Conservation (phyloP, 2,113 vertebrate genomes). For the Engystomops pustulosus region DNA sequence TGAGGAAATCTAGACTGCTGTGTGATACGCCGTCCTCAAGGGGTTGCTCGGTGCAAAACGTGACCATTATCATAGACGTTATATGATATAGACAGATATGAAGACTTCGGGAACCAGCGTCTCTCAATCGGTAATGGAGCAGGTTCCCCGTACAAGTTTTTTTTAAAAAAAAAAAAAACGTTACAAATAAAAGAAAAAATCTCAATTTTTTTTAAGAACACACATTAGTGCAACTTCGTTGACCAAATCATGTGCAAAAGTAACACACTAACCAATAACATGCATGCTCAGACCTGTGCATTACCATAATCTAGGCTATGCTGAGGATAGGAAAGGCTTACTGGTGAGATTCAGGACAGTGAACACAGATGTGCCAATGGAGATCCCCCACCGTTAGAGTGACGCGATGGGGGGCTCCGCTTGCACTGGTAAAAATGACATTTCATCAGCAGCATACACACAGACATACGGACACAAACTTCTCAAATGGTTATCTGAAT, state of each 20-base stretch:
- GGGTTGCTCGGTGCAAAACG: slow-evolving; percentile 17
- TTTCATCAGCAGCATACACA: neutral
- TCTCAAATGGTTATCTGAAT: slow-evolving; percentile 21
- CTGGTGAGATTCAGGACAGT: slow-evolving; percentile 51
- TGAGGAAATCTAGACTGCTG: neutral
- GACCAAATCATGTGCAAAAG: slow-evolving; percentile 49
- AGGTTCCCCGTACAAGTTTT: slow-evolving; percentile 28
- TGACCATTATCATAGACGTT: neutral
- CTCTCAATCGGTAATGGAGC: neutral
- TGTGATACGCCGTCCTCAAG: neutral
- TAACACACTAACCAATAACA: slow-evolving; percentile 43
- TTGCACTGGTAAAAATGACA: slow-evolving; percentile 16
- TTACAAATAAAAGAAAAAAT: neutral
- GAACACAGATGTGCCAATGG: slow-evolving; percentile 25
- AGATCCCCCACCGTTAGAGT: neutral
- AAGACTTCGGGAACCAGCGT: slow-evolving; percentile 1
- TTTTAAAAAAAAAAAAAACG: slow-evolving; percentile 22
- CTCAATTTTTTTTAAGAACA: slow-evolving; percentile 1
- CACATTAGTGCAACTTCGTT: slow-evolving; percentile 43
- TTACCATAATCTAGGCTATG: slow-evolving; percentile 44
- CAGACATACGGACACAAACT: slow-evolving; percentile 31
- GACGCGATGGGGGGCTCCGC: neutral
- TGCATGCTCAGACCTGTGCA: slow-evolving; percentile 42
- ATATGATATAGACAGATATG: neutral
- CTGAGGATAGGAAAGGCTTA: slow-evolving; percentile 30